Evolutionary conservation across 2,888 invertebrate species (phyloP).

Genomic region (Apocheima hispidaria): DNA sequence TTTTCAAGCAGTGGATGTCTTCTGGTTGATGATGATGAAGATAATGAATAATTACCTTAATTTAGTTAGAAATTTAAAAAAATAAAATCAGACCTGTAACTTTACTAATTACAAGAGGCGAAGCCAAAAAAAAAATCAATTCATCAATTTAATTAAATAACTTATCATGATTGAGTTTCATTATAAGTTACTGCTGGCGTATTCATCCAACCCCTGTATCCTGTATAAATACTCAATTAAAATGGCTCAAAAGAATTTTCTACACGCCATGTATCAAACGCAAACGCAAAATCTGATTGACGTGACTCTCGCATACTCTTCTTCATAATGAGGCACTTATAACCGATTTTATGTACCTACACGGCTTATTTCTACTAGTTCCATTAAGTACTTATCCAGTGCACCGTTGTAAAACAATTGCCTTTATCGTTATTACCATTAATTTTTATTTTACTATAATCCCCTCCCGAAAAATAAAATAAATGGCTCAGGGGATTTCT

Average conservation of each 20-base stretch:
- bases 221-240: slow-evolving; percentile 11
- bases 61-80: no score
- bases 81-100: no score
- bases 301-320: neutral
- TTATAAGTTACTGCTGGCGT: neutral
- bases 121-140: no score
- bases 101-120: no score
- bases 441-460: no score
- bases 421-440: neutral
- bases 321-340: slow-evolving; percentile 29
- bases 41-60: no score
- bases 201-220: neutral
- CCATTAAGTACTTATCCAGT: no score
- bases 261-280: slow-evolving; percentile 20
- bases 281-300: slow-evolving; percentile 16
- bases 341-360: neutral
- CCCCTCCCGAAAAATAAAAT: no score
- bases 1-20: no score
- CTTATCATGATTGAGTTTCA: neutral
- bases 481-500: no score
- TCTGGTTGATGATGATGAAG: no score
- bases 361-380: neutral
- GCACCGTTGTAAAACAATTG: neutral
- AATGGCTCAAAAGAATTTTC: slow-evolving; percentile 13
- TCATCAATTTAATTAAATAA: no score